phyloP scores from a whole-genome alignment of 2,888 invertebrate species.

The Meganola albula region DNA sequence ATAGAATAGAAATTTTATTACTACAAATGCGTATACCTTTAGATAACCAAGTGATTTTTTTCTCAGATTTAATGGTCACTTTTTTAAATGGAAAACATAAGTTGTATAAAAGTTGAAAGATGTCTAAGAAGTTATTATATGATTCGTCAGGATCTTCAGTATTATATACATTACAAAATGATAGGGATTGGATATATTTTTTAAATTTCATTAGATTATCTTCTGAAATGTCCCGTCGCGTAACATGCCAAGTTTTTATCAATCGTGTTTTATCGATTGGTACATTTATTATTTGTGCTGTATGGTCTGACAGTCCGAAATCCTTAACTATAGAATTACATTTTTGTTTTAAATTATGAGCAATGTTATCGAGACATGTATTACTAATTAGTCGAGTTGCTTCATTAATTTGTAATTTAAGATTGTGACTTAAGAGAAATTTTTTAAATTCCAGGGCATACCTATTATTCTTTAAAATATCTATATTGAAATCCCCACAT shows the following conservation, averaged over 20 bases:
- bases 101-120: constrained; percentile 1
- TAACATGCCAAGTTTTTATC: not conserved
- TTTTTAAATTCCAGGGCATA: too few relatives aligned
- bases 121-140: constrained; percentile 3
- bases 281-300: constrained; percentile 1
- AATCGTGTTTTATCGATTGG: not conserved
- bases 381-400: too few relatives aligned
- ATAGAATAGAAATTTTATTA: too few relatives aligned
- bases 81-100: constrained; percentile 7
- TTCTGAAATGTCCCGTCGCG: not conserved
- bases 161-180: constrained; percentile 5
- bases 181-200: not conserved
- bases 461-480: too few relatives aligned
- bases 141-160: constrained; percentile 1
- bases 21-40: constrained; percentile 5
- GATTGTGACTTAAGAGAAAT: too few relatives aligned
- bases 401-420: too few relatives aligned
- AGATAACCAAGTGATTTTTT: constrained; percentile 4
- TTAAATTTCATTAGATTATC: constrained; percentile 6
- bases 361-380: too few relatives aligned
- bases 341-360: too few relatives aligned
- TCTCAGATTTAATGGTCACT: constrained; percentile 1
- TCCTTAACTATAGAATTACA: too few relatives aligned
- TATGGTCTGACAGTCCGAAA: too few relatives aligned
- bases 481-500: too few relatives aligned